Percentiles rank a stretch among this genome's conserved stretches.
Conservation (phyloP, 2,113 vertebrate species). For the Origma solitaria region DNA sequence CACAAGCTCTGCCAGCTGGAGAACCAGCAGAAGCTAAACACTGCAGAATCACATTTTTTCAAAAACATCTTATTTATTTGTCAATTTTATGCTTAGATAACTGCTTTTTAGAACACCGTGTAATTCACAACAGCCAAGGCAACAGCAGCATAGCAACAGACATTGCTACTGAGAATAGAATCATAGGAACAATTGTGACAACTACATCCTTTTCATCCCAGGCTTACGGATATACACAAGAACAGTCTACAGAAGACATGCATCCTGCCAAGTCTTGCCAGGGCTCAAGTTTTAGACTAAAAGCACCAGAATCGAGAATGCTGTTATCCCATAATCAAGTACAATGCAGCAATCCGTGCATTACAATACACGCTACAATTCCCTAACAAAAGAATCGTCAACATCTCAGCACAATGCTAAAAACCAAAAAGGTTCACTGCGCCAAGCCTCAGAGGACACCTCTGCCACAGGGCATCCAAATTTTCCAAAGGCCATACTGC, state of each 20-base stretch:
- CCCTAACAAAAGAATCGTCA: background rate
- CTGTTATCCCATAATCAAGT: background rate
- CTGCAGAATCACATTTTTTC: background rate
- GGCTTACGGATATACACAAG: background rate
- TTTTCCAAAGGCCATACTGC: accelerated
- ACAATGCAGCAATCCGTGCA: background rate
- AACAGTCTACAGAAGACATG: background rate
- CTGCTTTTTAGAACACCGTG: background rate
- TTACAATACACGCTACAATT: background rate
- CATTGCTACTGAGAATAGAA: slow-evolving; percentile 29
- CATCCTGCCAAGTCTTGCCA: background rate
- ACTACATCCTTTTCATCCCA: background rate
- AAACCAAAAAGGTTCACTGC: background rate
- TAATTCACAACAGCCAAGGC: slow-evolving; percentile 41
- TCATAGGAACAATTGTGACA: background rate
- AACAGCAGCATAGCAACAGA: slow-evolving; percentile 50
- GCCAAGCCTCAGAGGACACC: background rate
- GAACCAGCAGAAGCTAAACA: background rate
- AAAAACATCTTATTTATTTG: background rate
- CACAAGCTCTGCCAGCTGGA: background rate
- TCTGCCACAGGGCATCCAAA: background rate
- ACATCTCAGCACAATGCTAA: background rate
- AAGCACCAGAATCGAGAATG: background rate
- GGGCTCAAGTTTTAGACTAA: background rate
- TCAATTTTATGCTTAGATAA: slow-evolving; percentile 16